A percentile compares a stretch with the other conserved stretches of the same genome.
Conservation (phyloP, 2,797 vertebrate genomes). For the Diplodus sargus region DNA sequence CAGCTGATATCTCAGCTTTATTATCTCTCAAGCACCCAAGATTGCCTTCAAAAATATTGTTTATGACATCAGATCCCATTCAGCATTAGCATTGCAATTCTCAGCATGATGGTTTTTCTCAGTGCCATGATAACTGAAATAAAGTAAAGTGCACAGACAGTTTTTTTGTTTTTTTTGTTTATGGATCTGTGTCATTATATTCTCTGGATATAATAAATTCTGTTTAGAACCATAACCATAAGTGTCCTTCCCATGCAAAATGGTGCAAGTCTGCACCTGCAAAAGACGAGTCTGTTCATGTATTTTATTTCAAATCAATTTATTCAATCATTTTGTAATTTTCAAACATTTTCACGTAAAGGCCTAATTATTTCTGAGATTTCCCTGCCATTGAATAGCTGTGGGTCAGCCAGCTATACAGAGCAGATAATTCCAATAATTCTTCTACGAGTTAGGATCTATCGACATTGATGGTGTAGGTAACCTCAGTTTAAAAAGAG, state of each 20-base stretch:
- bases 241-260: constrained; percentile 8
- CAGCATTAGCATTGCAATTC: neutral
- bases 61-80: neutral
- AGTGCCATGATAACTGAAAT: neutral
- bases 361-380: neutral
- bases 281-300: neutral
- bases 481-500: constrained; percentile 10
- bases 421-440: neutral
- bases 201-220: neutral
- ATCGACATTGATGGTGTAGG: constrained; percentile 7
- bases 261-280: neutral
- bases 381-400: neutral
- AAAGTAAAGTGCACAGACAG: neutral
- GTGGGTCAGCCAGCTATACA: neutral
- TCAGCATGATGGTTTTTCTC: neutral
- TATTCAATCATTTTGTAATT: constrained; percentile 12
- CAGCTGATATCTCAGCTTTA: neutral
- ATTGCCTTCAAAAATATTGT: neutral
- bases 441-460: neutral
- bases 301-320: constrained; percentile 2
- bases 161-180: neutral
- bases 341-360: constrained; percentile 11
- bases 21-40: neutral
- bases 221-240: neutral
- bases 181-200: neutral